Conservation (phyloP, 1,140 invertebrate genomes). For the Aethina tumida region DNA sequence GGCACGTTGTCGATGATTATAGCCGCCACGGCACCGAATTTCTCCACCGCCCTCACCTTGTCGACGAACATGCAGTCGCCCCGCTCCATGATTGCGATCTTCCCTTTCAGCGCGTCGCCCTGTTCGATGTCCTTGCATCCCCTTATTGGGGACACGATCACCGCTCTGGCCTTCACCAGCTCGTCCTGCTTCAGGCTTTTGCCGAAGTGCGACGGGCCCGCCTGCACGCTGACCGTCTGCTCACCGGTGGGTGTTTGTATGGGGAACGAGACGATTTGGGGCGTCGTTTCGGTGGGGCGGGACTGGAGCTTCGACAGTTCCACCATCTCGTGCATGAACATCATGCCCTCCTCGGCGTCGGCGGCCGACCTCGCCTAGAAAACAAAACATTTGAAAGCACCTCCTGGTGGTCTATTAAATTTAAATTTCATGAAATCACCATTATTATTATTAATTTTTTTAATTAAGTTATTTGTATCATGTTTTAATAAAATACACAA, state of each 20-base stretch:
- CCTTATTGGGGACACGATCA: constrained; percentile 55
- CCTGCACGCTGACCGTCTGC: constrained; percentile 47
- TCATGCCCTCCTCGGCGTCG: constrained; percentile 83
- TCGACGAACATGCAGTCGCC: constrained; percentile 95
- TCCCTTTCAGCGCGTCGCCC: constrained; percentile 45
- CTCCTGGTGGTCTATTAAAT: no score
- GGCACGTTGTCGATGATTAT: constrained; percentile 83
- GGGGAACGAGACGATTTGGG: constrained; percentile 46
- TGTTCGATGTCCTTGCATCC: constrained; percentile 62
- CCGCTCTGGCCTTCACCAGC: constrained; percentile 49
- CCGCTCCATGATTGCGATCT: constrained; percentile 75
- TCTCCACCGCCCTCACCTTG: constrained; percentile 80
- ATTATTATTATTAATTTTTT: no score
- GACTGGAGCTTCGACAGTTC: constrained; percentile 70
- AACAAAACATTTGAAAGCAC: no score
- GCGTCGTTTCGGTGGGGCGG: constrained; percentile 48
- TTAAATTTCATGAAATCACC: constrained; percentile 3
- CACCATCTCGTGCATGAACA: constrained; percentile 97
- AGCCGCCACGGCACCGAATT: constrained; percentile 70
- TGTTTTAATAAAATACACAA: no score
- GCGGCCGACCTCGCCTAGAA: constrained; percentile 69
- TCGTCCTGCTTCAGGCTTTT: constrained; percentile 52
- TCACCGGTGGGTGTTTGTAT: constrained; percentile 28
- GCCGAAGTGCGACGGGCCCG: constrained; percentile 90
- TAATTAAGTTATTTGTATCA: no score